Conservation (phyloP, 2,797 vertebrate species). For the Tokudaia tokunoshimensis region DNA sequence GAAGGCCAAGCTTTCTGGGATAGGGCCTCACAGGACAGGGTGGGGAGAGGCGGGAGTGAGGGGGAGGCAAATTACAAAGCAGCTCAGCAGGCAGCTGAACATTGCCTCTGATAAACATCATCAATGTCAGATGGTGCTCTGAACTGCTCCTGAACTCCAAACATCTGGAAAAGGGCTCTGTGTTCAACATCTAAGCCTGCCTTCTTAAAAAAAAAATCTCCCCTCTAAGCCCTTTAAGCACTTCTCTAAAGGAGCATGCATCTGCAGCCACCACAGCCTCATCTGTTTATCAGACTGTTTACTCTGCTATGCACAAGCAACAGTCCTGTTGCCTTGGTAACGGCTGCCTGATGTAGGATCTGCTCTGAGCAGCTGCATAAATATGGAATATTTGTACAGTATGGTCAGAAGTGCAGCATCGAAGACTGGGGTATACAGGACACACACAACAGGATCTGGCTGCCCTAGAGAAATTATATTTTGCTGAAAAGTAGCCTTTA, state of each 20-base stretch:
- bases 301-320: slow-evolving; percentile 72
- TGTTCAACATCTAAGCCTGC: slow-evolving; percentile 37
- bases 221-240: slow-evolving; percentile 67
- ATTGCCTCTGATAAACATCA: slow-evolving; percentile 60
- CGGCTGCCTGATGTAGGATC: slow-evolving; percentile 60
- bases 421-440: background rate
- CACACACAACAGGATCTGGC: background rate
- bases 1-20: background rate
- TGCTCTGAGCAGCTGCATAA: slow-evolving; percentile 43
- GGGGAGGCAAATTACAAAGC: background rate
- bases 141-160: slow-evolving; percentile 78
- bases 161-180: slow-evolving; percentile 79
- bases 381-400: slow-evolving; percentile 73
- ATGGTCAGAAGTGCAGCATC: slow-evolving; percentile 25
- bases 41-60: fast-evolving
- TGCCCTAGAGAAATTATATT: background rate
- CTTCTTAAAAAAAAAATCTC: slow-evolving; percentile 15
- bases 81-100: background rate
- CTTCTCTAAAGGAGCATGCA: slow-evolving; percentile 69
- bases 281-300: slow-evolving; percentile 78
- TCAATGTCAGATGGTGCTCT: slow-evolving; percentile 55
- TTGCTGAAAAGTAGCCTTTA: slow-evolving; percentile 15
- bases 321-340: slow-evolving; percentile 81
- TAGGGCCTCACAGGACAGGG: background rate
- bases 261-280: slow-evolving; percentile 36